Conservation (phyloP, 2,888 invertebrate genomes). For the Mythimna loreyi region DNA sequence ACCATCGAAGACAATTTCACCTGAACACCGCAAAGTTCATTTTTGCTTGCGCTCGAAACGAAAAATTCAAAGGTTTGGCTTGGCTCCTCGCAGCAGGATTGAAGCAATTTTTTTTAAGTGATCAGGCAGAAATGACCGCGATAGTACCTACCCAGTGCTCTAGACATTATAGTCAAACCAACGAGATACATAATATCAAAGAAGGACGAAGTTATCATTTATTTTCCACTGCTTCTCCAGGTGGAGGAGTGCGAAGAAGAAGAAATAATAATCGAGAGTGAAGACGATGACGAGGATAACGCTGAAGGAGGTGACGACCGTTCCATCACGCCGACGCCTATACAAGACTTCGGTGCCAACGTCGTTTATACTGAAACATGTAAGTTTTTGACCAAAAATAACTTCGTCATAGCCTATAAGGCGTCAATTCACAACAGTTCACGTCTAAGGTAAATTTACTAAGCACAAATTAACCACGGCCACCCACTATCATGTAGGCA, state of each 20-base stretch:
- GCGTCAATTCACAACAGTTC: background rate
- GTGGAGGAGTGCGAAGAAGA: constrained; percentile 87
- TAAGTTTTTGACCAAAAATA: constrained; percentile 52
- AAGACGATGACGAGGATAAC: constrained; percentile 79
- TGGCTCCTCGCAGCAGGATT: too few species aligned
- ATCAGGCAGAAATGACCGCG: too few species aligned
- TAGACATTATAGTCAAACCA: background rate
- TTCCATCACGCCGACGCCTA: constrained; percentile 84
- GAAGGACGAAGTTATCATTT: background rate
- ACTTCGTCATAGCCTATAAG: background rate
- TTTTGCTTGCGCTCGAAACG: too few species aligned
- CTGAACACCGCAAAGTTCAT: too few species aligned
- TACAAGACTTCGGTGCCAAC: constrained; percentile 86
- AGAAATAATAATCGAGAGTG: constrained; percentile 78
- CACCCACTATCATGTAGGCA: background rate
- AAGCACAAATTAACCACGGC: background rate
- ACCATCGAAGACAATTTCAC: too few species aligned
- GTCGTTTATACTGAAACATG: constrained; percentile 83
- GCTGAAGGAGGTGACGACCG: constrained; percentile 73
- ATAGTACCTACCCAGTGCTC: too few species aligned
- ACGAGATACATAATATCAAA: background rate
- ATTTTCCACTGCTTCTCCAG: constrained; percentile 63
- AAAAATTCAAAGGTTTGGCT: too few species aligned
- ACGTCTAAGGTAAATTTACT: background rate
- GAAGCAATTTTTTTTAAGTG: too few species aligned